Percentiles rank a stretch among this genome's conserved stretches.
Conservation (phyloP, 2,888 invertebrate genomes). For the Agrotis puta region DNA sequence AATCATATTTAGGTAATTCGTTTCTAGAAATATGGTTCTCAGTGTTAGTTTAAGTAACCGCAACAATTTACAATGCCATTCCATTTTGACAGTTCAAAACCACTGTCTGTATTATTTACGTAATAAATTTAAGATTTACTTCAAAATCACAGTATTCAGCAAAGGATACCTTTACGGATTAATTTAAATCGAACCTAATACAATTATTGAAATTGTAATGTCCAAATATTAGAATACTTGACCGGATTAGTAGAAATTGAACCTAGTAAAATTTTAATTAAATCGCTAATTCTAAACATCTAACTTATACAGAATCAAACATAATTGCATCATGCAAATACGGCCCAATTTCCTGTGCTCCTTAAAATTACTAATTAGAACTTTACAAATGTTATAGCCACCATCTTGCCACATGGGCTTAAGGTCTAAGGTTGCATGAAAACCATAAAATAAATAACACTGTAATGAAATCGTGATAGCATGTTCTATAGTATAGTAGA, state of each 20-base stretch:
- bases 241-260: neutral
- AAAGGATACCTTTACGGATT: neutral
- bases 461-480: conserved; percentile 52
- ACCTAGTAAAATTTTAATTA: neutral
- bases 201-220: neutral
- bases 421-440: conserved; percentile 30
- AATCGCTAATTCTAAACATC: neutral
- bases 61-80: neutral
- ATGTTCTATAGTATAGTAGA: conserved; percentile 18
- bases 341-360: conserved; percentile 11
- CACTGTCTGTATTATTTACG: neutral
- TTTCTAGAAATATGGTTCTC: too few relatives aligned
- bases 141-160: neutral
- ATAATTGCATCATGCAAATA: conserved; percentile 1
- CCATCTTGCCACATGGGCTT: neutral
- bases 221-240: neutral
- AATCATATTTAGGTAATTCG: too few relatives aligned
- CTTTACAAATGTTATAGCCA: conserved; percentile 6
- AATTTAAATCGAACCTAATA: neutral
- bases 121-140: neutral
- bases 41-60: neutral
- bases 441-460: conserved; percentile 47
- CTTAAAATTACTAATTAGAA: conserved; percentile 14
- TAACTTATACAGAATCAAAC: conserved; percentile 1
- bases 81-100: neutral